Evolutionary conservation across 2,113 vertebrate genomes (phyloP), one percentile per base, ranked within the genome.

Genomic region (Symphodus melops): DNA sequence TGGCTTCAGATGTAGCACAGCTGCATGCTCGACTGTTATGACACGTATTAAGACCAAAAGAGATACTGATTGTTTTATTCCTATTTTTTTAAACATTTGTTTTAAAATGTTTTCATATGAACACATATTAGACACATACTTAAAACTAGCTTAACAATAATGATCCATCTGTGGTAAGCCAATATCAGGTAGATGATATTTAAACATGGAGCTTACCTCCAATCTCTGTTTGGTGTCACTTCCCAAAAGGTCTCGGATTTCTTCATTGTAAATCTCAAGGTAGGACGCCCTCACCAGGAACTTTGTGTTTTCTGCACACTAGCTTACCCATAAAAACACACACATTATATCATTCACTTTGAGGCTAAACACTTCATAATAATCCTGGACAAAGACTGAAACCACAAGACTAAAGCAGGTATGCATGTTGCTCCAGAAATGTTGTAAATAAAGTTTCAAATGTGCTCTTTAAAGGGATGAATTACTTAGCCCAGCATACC

Each of bases 201-300:
- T 25, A 25, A 25, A 25, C 25, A 25, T 2, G 2, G 25, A 4
- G 25, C 92, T 81, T 87, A 97, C 97, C 96, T 99, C 96, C 77
- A 97, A 79, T 87, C 94, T 96, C 78, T 96, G 96, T 79, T 97
- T 97, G 81, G 95, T 93, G 81, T 97, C 95, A 5, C 85, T 83
- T 68, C 96, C 97, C 41, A 96, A 88, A 68, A 98, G 95, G 86
- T 98, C 96, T 70, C 90, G 68, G 63, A 96, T 75, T 28, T 97
- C 96, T 81, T 98, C 96, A 0, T 95, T 97, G 92, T 96, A 97
- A 81, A 97, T 98, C 90, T 99, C 96, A 81, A 98, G 88, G 88
- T 92, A 97, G 64, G 96, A 97, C 14, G 95, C 95, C 84, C 96
- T 93, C 59, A 97, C 94, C 72, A 96, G 91, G 86, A 97, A 96